Conservation (phyloP, 2,797 vertebrate species). For the Poeciliopsis turneri region DNA sequence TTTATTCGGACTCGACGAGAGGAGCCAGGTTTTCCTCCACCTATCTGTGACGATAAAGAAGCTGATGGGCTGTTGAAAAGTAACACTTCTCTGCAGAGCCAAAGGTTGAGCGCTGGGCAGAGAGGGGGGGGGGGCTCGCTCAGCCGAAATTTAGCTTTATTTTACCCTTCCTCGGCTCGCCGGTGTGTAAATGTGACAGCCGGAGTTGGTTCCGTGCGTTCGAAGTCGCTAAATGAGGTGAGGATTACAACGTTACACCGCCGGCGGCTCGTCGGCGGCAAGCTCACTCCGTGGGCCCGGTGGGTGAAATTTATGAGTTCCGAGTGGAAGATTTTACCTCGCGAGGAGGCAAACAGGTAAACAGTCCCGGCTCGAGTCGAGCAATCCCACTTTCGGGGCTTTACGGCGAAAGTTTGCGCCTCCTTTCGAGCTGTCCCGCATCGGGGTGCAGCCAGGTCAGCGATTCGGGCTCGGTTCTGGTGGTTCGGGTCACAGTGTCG, state of each 20-base stretch:
- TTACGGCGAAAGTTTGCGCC: conserved; percentile 63
- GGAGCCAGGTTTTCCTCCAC: conserved; percentile 82
- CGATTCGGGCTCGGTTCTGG: conserved; percentile 73
- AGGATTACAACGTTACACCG: conserved; percentile 67
- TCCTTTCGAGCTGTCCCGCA: conserved; percentile 56
- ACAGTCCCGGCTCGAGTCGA: conserved; percentile 30
- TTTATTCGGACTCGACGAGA: conserved; percentile 81
- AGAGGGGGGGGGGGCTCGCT: conserved; percentile 41
- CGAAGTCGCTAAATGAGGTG: conserved; percentile 64
- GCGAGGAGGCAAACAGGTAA: conserved; percentile 67
- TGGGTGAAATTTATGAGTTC: conserved; percentile 66
- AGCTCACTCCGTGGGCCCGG: conserved; percentile 65
- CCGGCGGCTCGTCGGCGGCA: conserved; percentile 62
- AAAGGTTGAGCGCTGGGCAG: conserved; percentile 74
- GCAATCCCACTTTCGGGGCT: conserved; percentile 40
- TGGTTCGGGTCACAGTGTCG: conserved; percentile 41
- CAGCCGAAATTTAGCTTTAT: conserved; percentile 52
- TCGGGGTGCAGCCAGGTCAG: conserved; percentile 54
- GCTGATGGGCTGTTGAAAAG: conserved; percentile 84
- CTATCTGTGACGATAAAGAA: conserved; percentile 82
- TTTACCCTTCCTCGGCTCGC: conserved; percentile 41
- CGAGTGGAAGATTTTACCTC: conserved; percentile 52
- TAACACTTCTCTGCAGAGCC: conserved; percentile 83
- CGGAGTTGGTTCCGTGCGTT: conserved; percentile 44
- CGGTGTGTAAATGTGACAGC: conserved; percentile 35